These are phyloP conservation scores for Drosophila leontia DNA, from an alignment of 1,140 invertebrate species.

Conservation along the genomic window DNA sequence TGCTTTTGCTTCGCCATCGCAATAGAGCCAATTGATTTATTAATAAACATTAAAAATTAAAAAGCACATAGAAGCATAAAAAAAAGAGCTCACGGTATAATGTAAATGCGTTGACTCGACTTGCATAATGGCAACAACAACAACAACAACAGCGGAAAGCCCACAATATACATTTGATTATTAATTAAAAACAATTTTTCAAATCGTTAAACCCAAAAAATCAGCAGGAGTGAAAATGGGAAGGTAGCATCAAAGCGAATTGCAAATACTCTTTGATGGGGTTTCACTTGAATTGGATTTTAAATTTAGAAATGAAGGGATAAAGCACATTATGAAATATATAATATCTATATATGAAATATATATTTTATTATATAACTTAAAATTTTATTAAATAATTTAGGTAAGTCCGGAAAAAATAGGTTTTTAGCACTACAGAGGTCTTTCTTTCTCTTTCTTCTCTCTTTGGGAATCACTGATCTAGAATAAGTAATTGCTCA, in stretches of 20 bases:
- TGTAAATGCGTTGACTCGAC: conserved; percentile 40
- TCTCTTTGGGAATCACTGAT: too few relatives aligned
- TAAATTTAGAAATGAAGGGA: too few relatives aligned
- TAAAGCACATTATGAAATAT: too few relatives aligned
- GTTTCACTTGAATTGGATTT: neutral
- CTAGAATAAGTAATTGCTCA: too few relatives aligned
- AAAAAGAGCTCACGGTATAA: conserved; percentile 24
- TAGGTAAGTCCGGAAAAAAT: too few relatives aligned
- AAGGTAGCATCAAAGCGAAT: neutral
- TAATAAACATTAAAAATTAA: conserved; percentile 59
- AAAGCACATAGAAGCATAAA: conserved; percentile 30
- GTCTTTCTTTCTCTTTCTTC: too few relatives aligned
- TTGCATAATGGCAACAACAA: conserved; percentile 41
- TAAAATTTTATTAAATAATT: too few relatives aligned
- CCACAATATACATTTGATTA: conserved; percentile 55
- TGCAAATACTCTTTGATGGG: conserved; percentile 9
- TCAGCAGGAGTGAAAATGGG: neutral
- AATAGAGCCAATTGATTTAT: conserved; percentile 49
- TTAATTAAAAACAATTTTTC: conserved; percentile 64
- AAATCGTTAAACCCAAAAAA: conserved; percentile 50
- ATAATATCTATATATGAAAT: too few relatives aligned
- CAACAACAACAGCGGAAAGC: neutral
- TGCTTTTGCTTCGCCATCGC: conserved; percentile 7
- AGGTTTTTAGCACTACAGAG: too few relatives aligned
- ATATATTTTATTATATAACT: too few relatives aligned